Conservation (phyloP, 2,113 vertebrate genomes). For the Onychostoma macrolepis region DNA sequence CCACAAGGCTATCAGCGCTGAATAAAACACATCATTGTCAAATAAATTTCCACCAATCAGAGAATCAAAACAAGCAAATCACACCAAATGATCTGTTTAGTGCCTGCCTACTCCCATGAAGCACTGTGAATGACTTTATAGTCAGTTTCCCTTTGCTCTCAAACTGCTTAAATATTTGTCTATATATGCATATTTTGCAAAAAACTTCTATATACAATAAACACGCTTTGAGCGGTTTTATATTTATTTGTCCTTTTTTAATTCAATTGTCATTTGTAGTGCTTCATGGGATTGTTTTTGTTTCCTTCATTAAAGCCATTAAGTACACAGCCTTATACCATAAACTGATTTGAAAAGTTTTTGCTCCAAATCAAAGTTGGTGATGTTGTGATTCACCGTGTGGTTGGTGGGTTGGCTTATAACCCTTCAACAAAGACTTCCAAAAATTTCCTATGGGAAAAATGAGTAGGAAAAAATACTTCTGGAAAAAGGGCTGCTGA, state of each 20-base stretch:
- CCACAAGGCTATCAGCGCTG: too few relatives aligned
- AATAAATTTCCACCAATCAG: background rate
- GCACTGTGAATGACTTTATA: background rate
- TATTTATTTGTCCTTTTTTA: too few relatives aligned
- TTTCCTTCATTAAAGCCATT: background rate
- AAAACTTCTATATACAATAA: background rate
- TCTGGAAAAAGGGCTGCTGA: background rate
- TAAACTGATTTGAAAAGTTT: background rate
- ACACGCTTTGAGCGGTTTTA: too few relatives aligned
- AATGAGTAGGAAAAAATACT: background rate
- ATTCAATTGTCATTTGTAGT: background rate
- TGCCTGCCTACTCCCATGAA: background rate
- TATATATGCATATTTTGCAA: background rate
- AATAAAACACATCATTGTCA: background rate
- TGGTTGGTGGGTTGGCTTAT: background rate
- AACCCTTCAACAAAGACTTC: background rate
- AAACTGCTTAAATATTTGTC: background rate
- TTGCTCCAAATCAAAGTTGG: background rate
- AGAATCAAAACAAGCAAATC: background rate
- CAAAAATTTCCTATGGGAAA: background rate
- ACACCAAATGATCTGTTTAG: background rate
- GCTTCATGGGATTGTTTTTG: background rate
- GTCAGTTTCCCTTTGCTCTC: background rate
- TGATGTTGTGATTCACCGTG: background rate
- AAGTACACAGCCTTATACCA: background rate